Evolutionary conservation across 2,888 invertebrate genomes (phyloP).

Genomic region (Bellardia pandia): DNA sequence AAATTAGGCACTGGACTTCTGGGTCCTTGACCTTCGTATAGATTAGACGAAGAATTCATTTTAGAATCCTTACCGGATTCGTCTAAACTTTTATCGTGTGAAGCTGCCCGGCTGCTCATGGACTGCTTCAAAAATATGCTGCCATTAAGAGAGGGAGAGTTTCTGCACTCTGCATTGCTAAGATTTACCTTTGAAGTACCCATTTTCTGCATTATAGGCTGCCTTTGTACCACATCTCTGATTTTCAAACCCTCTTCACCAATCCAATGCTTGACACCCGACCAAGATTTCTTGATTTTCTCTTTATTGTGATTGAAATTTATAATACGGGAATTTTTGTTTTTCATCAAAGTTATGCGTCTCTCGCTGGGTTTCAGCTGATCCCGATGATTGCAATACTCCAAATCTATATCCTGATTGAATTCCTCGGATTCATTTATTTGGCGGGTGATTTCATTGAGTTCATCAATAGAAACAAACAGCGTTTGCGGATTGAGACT

Average conservation of each 20-base stretch:
- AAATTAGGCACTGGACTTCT: conserved; percentile 68
- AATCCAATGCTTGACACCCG: conserved; percentile 83
- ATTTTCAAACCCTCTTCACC: conserved; percentile 82
- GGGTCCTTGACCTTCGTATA: conserved; percentile 38
- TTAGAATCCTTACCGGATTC: conserved; percentile 61
- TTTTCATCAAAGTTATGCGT: conserved; percentile 83
- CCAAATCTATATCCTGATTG: conserved; percentile 81
- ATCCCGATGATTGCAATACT: conserved; percentile 84
- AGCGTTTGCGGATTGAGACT: conserved; percentile 82
- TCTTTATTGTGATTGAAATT: conserved; percentile 83
- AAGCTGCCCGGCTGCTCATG: conserved; percentile 37
- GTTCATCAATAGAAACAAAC: conserved; percentile 83
- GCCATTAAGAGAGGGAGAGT: conserved; percentile 72
- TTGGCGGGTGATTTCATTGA: conserved; percentile 83
- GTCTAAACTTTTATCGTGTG: conserved; percentile 57
- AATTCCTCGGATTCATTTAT: conserved; percentile 84
- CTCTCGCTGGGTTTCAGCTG: conserved; percentile 82
- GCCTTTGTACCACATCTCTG: conserved; percentile 83
- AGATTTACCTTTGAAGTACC: conserved; percentile 79
- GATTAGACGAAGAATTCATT: conserved; percentile 63
- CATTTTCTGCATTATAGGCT: conserved; percentile 82
- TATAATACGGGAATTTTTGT: conserved; percentile 82
- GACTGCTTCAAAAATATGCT: conserved; percentile 56
- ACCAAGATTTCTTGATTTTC: conserved; percentile 83
- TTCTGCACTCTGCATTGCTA: conserved; percentile 72